Conservation (phyloP, 2,888 invertebrate species). For the Brenthis hecate region DNA sequence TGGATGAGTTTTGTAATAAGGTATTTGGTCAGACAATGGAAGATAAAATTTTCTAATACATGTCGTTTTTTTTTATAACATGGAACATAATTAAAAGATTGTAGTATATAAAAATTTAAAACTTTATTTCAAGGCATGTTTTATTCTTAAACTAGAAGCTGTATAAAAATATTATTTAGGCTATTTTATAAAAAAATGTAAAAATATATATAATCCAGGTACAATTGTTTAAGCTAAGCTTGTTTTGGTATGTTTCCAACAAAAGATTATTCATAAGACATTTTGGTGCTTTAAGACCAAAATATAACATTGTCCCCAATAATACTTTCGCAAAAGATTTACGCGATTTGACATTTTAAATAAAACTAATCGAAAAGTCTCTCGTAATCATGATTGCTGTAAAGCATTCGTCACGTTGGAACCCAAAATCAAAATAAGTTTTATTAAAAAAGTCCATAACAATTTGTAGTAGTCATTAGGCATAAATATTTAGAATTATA, state of each 20-base stretch:
- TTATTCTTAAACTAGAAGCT: conserved; percentile 34
- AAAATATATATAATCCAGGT: conserved; percentile 38
- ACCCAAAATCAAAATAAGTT: too few relatives aligned
- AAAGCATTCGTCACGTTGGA: too few relatives aligned
- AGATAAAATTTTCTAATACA: conserved; percentile 6
- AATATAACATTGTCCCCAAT: too few relatives aligned
- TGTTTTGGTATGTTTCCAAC: conserved; percentile 32
- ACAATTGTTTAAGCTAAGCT: conserved; percentile 38
- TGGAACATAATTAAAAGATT: conserved; percentile 9
- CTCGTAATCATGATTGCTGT: too few relatives aligned
- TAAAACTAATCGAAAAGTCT: too few relatives aligned
- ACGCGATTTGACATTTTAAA: too few relatives aligned
- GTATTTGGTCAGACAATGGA: conserved; percentile 52
- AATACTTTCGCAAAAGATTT: too few relatives aligned
- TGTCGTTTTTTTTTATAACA: background rate
- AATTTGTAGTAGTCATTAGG: too few relatives aligned
- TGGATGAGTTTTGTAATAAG: conserved; percentile 72
- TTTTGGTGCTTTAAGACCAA: too few relatives aligned
- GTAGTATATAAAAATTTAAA: background rate
- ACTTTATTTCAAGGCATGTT: conserved; percentile 46
- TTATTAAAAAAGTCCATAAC: too few relatives aligned
- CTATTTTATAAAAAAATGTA: background rate
- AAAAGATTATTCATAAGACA: background rate
- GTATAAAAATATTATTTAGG: conserved; percentile 30
- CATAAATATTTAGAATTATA: too few relatives aligned